phyloP scores from a whole-genome alignment of 2,888 invertebrate genomes.

The Chorisops tibialis region DNA sequence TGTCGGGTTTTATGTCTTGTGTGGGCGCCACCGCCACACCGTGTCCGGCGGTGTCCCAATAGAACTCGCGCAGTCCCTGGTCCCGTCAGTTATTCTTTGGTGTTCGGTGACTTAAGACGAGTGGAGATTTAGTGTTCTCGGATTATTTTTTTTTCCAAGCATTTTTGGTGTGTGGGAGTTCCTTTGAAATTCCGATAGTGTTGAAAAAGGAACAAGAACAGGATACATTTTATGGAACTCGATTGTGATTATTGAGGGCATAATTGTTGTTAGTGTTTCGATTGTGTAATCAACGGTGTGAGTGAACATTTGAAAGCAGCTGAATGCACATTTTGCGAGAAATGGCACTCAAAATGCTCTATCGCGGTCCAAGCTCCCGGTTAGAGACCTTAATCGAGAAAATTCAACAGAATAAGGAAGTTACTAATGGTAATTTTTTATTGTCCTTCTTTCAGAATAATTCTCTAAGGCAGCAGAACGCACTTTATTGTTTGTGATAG shows the following conservation, averaged over 20 bases:
- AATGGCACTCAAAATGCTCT: conserved; percentile 65
- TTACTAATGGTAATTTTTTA: conserved; percentile 35
- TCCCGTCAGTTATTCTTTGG: conserved; percentile 35
- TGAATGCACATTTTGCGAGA: not conserved
- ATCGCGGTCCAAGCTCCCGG: conserved; percentile 82
- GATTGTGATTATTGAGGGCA: too few relatives aligned
- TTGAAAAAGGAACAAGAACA: not conserved
- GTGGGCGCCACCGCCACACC: conserved; percentile 8
- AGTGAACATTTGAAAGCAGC: not conserved
- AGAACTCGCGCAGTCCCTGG: conserved; percentile 26
- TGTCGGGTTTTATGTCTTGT: not conserved
- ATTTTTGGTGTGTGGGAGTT: too few relatives aligned
- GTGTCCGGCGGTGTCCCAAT: not conserved
- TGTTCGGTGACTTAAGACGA: conserved; percentile 33
- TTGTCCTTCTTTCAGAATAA: not conserved
- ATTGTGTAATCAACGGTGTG: too few relatives aligned
- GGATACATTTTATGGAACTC: too few relatives aligned
- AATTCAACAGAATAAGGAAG: conserved; percentile 79
- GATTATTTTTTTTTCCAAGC: too few relatives aligned
- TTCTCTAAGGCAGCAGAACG: not conserved
- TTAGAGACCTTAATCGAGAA: conserved; percentile 82
- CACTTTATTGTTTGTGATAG: too few relatives aligned
- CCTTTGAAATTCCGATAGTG: not conserved
- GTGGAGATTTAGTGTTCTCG: not conserved
- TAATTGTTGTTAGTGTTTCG: too few relatives aligned